These are phyloP conservation scores for Apamea sordens DNA, from an alignment of 2,888 invertebrate species.

Conservation along the genomic window DNA sequence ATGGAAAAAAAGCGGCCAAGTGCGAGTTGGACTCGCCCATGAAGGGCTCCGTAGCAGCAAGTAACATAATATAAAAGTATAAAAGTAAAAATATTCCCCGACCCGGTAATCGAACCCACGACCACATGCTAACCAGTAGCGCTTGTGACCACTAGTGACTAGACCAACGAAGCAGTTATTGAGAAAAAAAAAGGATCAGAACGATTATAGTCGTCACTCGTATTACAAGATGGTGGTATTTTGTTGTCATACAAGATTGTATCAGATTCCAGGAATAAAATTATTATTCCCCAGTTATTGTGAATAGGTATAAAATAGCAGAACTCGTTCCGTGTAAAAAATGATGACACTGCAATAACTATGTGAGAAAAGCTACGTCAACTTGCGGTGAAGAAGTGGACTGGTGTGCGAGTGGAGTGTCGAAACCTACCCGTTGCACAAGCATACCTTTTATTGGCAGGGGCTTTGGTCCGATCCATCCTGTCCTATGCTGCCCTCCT, in stretches of 20 bases:
- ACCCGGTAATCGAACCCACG: background rate
- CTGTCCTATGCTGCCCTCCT: background rate
- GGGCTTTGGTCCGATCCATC: background rate
- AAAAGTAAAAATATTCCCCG: no score
- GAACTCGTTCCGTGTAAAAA: background rate
- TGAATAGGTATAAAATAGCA: constrained; percentile 12
- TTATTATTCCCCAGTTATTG: background rate
- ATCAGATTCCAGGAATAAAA: constrained; percentile 28
- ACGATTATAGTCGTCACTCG: constrained; percentile 6
- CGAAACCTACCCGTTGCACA: background rate
- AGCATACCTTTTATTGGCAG: background rate
- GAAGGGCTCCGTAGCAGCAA: no score
- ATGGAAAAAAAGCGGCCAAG: no score
- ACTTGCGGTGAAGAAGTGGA: background rate
- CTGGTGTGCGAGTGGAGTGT: background rate
- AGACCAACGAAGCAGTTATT: background rate
- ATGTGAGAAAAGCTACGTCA: background rate
- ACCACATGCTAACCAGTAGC: background rate
- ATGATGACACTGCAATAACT: background rate
- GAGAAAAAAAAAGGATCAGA: background rate
- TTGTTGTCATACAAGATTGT: constrained; percentile 15
- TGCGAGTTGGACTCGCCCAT: no score
- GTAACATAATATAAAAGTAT: no score
- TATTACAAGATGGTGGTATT: background rate
- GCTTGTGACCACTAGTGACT: background rate